Evolutionary conservation across 2,113 vertebrate species (phyloP), one percentile per base, ranked within the genome.

Genomic region (Charadrius vociferus): DNA sequence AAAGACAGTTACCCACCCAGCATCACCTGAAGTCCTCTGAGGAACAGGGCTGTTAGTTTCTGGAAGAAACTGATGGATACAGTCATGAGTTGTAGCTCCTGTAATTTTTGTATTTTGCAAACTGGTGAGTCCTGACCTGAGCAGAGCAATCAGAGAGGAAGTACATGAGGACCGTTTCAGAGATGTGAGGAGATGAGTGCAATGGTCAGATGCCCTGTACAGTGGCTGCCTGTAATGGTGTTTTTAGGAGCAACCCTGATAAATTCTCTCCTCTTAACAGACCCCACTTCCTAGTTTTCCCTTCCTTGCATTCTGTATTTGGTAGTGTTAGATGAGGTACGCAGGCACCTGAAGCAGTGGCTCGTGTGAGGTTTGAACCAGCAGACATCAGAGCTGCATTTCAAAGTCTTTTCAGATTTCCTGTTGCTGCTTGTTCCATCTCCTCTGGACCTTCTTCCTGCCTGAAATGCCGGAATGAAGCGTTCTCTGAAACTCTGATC

Each of bases 361-460:
- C 14, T 79, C 0, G 0, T 75, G 32, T 75, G 88, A 88, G 49
- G 29, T 85, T 82, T 92, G 41, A 82, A 91, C 62, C 41, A 85
- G 83, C 22, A 82, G 79, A 97, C 63, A 95, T 90, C 86, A 93
- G 55, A 89, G 47, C 45, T 82, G 43, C 68, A 65, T 95, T 95
- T 90, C 81, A 95, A 94, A 94, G 86, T 50, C 53, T 85, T 73
- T 82, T 88, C 61, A 88, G 63, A 36, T 95, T 93, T 55, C 70
- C 63, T 1, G 3, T 50, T 95, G 66, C 47, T 92, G 45, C 47
- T 91, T 81, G 32, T 91, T 96, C 88, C 55, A 27, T 74, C 63
- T 95, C 53, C 63, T 97, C 74, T 91, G 66, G 80, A 96, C 43
- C 20, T 89, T 95, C 59, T 50, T 95, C 30, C 68, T 95, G 50